Conservation (phyloP, 2,888 invertebrate genomes). For the Ypsolopha sequella region DNA sequence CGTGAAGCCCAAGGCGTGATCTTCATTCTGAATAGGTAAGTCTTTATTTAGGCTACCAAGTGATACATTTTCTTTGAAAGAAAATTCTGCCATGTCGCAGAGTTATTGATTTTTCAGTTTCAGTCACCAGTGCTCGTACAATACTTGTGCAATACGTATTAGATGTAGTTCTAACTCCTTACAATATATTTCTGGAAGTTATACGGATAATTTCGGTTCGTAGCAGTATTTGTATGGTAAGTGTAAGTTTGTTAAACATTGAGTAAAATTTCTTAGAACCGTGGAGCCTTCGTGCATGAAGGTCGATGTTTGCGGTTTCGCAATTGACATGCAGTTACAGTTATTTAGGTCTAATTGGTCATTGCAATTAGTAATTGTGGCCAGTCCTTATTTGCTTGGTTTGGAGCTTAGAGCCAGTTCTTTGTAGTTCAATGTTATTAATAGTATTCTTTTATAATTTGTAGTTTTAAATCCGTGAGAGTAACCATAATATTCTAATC, state of each 20-base stretch:
- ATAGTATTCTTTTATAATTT: constrained; percentile 7
- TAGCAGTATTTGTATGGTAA: no score
- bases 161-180: background rate
- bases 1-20: constrained; percentile 14
- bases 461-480: constrained; percentile 26
- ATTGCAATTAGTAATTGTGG: constrained; percentile 18
- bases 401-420: constrained; percentile 41
- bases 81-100: constrained; percentile 15
- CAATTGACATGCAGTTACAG: constrained; percentile 25
- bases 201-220: constrained; percentile 7
- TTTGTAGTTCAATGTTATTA: background rate
- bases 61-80: constrained; percentile 15
- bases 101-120: constrained; percentile 32
- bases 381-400: constrained; percentile 13
- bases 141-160: background rate
- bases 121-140: constrained; percentile 3
- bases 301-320: constrained; percentile 33
- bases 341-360: constrained; percentile 27
- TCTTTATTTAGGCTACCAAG: background rate
- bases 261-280: no score
- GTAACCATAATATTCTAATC: constrained; percentile 18
- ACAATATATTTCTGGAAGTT: background rate
- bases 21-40: constrained; percentile 5
- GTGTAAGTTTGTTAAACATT: no score
- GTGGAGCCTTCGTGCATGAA: constrained; percentile 13